A percentile compares a stretch with the other conserved stretches of the same genome.
phyloP scores from a whole-genome alignment of 2,888 invertebrate species.

The Schrankia costaestrigalis region DNA sequence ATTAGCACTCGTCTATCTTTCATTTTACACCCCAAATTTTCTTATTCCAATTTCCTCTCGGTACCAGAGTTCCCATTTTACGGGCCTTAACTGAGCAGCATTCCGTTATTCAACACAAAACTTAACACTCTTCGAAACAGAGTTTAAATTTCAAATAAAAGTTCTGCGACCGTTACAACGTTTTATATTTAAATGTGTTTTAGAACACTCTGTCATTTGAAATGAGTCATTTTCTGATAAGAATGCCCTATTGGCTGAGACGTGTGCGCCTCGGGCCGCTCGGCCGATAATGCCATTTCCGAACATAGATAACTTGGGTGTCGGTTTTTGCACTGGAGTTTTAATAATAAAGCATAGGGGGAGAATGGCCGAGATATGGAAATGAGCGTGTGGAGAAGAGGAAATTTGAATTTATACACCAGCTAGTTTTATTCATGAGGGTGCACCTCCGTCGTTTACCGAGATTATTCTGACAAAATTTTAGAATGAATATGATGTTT shows the following conservation, averaged over 20 bases:
- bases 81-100: constrained; percentile 45
- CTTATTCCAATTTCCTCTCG: constrained; percentile 87
- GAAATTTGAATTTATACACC: constrained; percentile 81
- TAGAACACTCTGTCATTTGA: constrained; percentile 83
- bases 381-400: constrained; percentile 77
- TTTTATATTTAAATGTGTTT: constrained; percentile 59
- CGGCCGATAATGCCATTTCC: constrained; percentile 78
- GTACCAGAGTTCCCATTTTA: constrained; percentile 60
- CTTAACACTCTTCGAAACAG: constrained; percentile 20
- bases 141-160: constrained; percentile 33
- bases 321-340: constrained; percentile 75
- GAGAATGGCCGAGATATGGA: constrained; percentile 74
- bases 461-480: constrained; percentile 50
- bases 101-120: constrained; percentile 24
- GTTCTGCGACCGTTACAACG: constrained; percentile 37
- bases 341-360: constrained; percentile 77
- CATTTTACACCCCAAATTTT: constrained; percentile 89
- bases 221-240: constrained; percentile 88
- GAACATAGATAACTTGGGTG: constrained; percentile 73
- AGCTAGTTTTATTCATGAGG: constrained; percentile 77
- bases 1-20: constrained; percentile 88
- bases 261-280: constrained; percentile 71
- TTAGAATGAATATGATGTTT: constrained; percentile 42
- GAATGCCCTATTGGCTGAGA: constrained; percentile 82
- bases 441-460: constrained; percentile 45